These are phyloP conservation scores for Montipora foliosa DNA, from an alignment of 64 coral and sea anemone species.

Conservation along the genomic window DNA sequence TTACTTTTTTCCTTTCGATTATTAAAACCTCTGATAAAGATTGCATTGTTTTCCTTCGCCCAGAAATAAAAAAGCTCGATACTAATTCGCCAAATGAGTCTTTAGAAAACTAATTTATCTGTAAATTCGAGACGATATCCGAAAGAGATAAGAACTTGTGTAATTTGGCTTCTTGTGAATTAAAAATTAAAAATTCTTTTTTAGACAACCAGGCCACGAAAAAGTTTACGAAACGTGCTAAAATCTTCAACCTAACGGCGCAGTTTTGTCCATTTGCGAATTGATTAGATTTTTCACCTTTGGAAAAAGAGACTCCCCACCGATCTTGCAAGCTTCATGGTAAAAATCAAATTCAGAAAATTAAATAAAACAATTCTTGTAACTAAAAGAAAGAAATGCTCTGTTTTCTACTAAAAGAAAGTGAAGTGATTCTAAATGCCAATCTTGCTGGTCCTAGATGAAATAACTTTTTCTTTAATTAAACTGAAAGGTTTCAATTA, in stretches of 20 bases:
- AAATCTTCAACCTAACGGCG: conserved; percentile 73
- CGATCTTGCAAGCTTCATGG: background rate
- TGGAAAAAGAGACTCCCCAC: background rate
- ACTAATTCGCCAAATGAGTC: conserved; percentile 97
- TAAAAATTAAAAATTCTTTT: conserved; percentile 55
- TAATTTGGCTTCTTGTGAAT: conserved; percentile 79
- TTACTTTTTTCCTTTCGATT: conserved; percentile 57
- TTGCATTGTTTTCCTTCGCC: conserved; percentile 78
- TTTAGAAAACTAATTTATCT: conserved; percentile 98
- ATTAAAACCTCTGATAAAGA: conserved; percentile 54
- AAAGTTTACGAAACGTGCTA: conserved; percentile 39
- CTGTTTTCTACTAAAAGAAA: conserved; percentile 23
- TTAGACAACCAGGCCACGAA: conserved; percentile 46
- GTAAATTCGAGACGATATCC: conserved; percentile 87
- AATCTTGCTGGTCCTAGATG: background rate
- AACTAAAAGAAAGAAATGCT: conserved; percentile 11
- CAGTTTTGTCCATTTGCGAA: conserved; percentile 46
- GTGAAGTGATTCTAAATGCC: conserved; percentile 16
- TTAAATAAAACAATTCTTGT: conserved; percentile 40
- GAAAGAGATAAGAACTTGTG: conserved; percentile 77
- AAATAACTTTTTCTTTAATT: conserved; percentile 44
- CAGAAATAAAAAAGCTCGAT: conserved; percentile 86
- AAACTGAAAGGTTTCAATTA: conserved; percentile 52
- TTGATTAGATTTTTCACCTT: conserved; percentile 66
- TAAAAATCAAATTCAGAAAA: conserved; percentile 11